phyloP scores from a whole-genome alignment of 2,113 vertebrate species.

The Aegotheles bennettii region DNA sequence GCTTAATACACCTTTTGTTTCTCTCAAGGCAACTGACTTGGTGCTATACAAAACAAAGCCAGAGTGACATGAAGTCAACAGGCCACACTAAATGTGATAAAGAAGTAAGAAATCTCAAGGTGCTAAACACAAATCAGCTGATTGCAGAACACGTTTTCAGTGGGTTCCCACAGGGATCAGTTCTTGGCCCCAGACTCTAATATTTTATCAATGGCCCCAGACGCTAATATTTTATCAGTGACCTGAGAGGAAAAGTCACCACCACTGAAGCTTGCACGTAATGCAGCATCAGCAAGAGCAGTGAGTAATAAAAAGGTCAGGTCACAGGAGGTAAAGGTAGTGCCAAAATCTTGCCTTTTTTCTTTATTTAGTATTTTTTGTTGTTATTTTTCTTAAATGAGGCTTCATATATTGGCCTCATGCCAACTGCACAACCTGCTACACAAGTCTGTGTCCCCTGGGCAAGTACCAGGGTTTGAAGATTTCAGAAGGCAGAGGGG shows the following conservation, averaged over 20 bases:
- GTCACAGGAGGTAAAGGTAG: background rate
- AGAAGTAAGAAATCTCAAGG: background rate
- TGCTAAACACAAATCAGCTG: background rate
- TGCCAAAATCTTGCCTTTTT: background rate
- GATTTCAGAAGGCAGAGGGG: background rate
- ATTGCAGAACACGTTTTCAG: background rate
- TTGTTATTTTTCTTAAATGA: background rate
- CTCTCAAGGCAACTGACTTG: background rate
- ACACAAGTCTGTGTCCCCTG: too few relatives aligned
- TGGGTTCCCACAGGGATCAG: background rate
- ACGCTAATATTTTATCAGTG: background rate
- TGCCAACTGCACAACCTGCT: too few relatives aligned
- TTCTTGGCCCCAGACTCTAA: background rate
- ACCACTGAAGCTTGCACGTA: background rate
- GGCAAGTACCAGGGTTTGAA: rapidly evolving
- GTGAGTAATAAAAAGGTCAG: background rate
- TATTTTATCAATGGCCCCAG: background rate
- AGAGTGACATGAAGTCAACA: background rate
- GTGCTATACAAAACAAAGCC: background rate
- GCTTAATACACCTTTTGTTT: background rate
- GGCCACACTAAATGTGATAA: background rate
- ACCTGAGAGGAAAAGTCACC: background rate
- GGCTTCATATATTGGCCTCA: background rate
- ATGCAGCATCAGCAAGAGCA: background rate
- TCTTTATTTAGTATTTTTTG: background rate